Evolutionary conservation across 2,888 invertebrate species (phyloP).

Genomic region (Hemistola chrysoprasaria): DNA sequence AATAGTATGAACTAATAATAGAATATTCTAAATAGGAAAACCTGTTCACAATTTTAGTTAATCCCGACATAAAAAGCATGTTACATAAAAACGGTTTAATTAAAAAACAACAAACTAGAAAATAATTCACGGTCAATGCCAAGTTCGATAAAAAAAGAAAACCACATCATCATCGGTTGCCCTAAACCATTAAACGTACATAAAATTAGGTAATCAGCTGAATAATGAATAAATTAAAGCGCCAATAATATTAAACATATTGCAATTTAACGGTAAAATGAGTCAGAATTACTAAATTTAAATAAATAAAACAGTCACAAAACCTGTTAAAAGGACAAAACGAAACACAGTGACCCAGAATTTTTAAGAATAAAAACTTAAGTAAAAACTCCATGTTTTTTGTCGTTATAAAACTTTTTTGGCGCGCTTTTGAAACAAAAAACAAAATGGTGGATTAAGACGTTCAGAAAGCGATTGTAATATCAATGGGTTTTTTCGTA

Average conservation of each 20-base stretch:
- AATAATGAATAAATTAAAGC: constrained; percentile 41
- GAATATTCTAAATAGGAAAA: no score
- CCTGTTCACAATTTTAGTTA: no score
- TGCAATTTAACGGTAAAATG: constrained; percentile 31
- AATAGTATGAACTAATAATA: no score
- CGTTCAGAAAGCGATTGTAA: constrained; percentile 44
- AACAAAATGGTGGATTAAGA: constrained; percentile 55
- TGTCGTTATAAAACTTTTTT: constrained; percentile 50
- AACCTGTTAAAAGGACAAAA: constrained; percentile 55
- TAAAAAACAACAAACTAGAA: neutral
- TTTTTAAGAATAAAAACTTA: constrained; percentile 38
- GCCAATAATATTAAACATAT: constrained; percentile 35
- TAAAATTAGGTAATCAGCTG: constrained; percentile 29
- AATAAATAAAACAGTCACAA: constrained; percentile 50
- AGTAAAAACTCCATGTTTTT: constrained; percentile 34
- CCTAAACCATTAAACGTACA: constrained; percentile 41
- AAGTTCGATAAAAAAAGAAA: constrained; percentile 21
- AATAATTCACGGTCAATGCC: neutral
- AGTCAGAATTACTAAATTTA: constrained; percentile 39
- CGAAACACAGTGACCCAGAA: constrained; percentile 66
- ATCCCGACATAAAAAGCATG: neutral
- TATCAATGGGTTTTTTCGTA: constrained; percentile 46
- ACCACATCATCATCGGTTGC: constrained; percentile 32
- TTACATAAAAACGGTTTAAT: neutral
- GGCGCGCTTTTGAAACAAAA: constrained; percentile 49